Evolutionary conservation across 2,113 vertebrate species (phyloP).

Genomic region (Vidua chalybeata): DNA sequence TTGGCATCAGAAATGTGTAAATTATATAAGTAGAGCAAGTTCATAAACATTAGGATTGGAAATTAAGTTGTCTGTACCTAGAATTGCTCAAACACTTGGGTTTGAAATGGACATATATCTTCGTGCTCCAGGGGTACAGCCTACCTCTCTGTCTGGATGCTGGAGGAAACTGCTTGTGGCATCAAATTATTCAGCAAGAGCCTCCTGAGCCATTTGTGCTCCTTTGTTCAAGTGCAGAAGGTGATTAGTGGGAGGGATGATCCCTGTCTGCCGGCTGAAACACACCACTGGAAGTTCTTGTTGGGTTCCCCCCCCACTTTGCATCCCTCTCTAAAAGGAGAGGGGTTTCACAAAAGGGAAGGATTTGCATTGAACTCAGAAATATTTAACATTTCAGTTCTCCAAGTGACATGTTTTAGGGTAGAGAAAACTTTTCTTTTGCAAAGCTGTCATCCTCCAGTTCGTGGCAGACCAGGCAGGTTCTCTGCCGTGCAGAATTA

Average conservation of each 20-base stretch:
- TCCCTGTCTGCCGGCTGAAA: neutral
- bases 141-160: neutral
- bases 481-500: neutral
- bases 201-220: neutral
- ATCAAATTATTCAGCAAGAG: neutral
- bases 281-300: neutral
- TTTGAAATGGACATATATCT: neutral
- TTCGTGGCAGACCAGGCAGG: neutral
- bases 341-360: neutral
- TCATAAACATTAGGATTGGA: neutral
- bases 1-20: neutral
- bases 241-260: neutral
- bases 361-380: neutral
- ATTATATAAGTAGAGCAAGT: neutral
- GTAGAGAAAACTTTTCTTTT: neutral
- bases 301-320: rapidly evolving
- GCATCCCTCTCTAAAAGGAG: neutral
- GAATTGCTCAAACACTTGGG: neutral
- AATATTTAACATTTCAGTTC: neutral
- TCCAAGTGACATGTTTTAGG: neutral
- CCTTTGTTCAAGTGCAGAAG: neutral
- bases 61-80: neutral
- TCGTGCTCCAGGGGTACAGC: neutral
- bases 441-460: neutral
- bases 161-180: neutral